phyloP scores from a whole-genome alignment of 2,797 vertebrate genomes.

The Sardinella longiceps region DNA sequence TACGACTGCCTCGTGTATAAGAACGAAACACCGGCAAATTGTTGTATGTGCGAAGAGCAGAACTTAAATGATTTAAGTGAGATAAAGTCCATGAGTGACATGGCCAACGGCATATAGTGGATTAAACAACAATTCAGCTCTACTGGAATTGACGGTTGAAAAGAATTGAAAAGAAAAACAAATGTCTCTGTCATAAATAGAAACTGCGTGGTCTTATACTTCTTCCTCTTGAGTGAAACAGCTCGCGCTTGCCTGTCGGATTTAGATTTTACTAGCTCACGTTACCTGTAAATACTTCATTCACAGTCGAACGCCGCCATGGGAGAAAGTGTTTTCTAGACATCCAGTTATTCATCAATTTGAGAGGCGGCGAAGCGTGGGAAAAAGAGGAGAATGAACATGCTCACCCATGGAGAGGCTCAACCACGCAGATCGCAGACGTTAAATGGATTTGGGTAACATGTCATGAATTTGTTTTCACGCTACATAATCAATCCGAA shows the following conservation, averaged over 20 bases:
- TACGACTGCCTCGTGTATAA: neutral
- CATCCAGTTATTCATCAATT: conserved; percentile 12
- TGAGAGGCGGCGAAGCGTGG: conserved; percentile 24
- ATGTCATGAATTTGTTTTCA: conserved; percentile 11
- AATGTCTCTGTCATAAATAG: conserved; percentile 26
- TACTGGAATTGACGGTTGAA: neutral
- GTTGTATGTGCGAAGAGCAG: neutral
- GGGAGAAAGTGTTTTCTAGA: conserved; percentile 25
- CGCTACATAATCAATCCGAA: conserved; percentile 8
- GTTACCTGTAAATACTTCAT: conserved; percentile 31
- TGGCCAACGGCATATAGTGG: neutral
- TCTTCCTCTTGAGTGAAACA: conserved; percentile 20
- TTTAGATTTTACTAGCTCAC: conserved; percentile 38
- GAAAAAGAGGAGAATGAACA: neutral
- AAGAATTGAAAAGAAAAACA: neutral
- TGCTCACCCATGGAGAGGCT: neutral
- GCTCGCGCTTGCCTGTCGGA: conserved; percentile 24
- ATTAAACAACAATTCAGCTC: neutral
- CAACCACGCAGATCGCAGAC: neutral
- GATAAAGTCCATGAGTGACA: neutral
- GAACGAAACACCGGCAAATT: neutral
- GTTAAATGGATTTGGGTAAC: conserved; percentile 12
- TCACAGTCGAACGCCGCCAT: conserved; percentile 33
- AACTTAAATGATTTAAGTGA: neutral
- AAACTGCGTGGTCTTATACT: neutral